phyloP scores from a whole-genome alignment of 1,140 invertebrate species.

The Monomorium pharaonis region DNA sequence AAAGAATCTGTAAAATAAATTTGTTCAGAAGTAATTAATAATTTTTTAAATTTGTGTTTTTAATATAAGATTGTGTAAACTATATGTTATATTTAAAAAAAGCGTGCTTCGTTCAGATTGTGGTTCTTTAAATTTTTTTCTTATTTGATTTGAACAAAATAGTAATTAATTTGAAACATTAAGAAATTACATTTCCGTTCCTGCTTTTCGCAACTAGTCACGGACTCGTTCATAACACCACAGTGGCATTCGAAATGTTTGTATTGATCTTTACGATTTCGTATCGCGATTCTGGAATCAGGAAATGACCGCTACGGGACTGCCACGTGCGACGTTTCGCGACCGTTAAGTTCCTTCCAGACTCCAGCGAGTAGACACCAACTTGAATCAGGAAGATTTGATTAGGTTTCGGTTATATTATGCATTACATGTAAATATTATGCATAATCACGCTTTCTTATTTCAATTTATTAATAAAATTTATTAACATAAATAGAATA shows the following conservation, averaged over 20 bases:
- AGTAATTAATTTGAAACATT: neutral
- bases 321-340: neutral
- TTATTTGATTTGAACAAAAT: neutral
- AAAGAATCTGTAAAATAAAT: neutral
- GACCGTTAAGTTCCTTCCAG: neutral
- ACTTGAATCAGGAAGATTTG: neutral
- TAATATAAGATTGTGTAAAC: neutral
- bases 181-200: neutral
- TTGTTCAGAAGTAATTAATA: neutral
- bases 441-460: neutral
- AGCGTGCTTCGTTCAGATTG: neutral
- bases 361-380: neutral
- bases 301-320: neutral
- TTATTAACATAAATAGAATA: neutral
- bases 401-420: neutral
- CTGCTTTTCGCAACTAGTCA: neutral
- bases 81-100: neutral
- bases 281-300: neutral
- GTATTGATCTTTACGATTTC: slow-evolving; percentile 47
- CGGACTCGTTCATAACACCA: neutral
- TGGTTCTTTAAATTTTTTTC: neutral
- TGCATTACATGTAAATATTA: neutral
- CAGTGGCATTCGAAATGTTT: slow-evolving; percentile 27
- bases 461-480: neutral
- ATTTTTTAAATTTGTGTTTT: neutral